Percentiles rank a stretch among this genome's conserved stretches.
Evolutionary conservation across 1,140 invertebrate species (phyloP).

Genomic region (Amphibalanus amphitrite): DNA sequence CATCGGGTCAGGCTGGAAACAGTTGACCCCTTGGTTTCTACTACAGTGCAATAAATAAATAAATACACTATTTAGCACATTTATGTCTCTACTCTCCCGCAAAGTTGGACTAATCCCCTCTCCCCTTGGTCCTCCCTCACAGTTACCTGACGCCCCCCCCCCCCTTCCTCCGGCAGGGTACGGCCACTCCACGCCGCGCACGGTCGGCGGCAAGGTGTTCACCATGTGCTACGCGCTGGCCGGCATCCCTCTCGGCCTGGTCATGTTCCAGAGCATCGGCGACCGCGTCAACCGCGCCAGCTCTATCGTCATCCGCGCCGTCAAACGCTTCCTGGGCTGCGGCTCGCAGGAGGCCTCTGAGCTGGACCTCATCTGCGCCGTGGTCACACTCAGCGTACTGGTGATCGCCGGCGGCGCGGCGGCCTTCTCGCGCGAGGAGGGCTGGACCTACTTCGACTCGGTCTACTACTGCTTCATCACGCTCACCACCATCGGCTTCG

Average conservation of each 20-base stretch:
- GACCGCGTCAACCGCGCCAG: constrained; percentile 92
- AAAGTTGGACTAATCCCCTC: no score
- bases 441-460: constrained; percentile 94
- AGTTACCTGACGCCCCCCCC: no score
- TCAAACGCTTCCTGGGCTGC: constrained; percentile 47
- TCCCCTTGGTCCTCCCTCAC: no score
- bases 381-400: constrained; percentile 77
- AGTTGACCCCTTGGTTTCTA: no score
- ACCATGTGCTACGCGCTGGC: constrained; percentile 96
- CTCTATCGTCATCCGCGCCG: constrained; percentile 68
- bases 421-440: constrained; percentile 86
- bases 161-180: no score
- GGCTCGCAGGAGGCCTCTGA: constrained; percentile 70
- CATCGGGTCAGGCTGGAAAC: no score
- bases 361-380: constrained; percentile 90
- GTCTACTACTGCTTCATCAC: no score
- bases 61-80: no score
- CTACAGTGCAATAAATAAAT: no score
- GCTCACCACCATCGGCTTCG: no score
- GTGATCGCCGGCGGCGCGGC: constrained; percentile 93
- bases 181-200: constrained; percentile 94
- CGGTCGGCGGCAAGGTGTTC: constrained; percentile 81
- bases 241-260: constrained; percentile 85
- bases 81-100: no score
- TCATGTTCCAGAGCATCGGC: constrained; percentile 98